phyloP scores from a whole-genome alignment of 2,113 vertebrate genomes.

The Etheostoma cragini region DNA sequence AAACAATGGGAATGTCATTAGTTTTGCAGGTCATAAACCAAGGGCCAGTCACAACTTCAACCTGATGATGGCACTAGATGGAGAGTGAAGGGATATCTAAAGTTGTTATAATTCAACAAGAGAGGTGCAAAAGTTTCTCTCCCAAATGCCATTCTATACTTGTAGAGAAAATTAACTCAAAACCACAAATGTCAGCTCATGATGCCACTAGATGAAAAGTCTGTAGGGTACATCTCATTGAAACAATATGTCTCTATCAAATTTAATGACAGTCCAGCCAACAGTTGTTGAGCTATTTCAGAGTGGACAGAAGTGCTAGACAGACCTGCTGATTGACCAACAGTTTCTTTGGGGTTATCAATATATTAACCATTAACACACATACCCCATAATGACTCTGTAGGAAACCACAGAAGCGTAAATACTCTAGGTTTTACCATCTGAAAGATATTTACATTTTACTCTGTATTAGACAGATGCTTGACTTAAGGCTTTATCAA shows the following conservation, averaged over 20 bases:
- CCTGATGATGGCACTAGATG: background rate
- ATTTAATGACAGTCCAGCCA: background rate
- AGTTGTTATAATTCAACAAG: background rate
- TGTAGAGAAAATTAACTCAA: background rate
- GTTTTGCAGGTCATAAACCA: background rate
- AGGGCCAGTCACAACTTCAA: no score
- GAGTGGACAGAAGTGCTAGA: background rate
- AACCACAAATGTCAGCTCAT: background rate
- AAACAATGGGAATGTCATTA: background rate
- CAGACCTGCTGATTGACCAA: background rate
- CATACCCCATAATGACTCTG: background rate
- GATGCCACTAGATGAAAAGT: background rate
- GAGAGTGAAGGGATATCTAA: background rate
- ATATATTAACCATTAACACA: background rate
- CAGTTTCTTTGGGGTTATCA: background rate
- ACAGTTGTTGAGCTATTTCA: background rate
- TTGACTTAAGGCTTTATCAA: conserved; percentile 11
- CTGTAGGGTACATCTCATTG: background rate
- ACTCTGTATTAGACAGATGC: background rate
- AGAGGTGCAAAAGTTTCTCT: background rate
- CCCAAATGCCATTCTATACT: background rate
- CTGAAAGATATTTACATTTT: background rate
- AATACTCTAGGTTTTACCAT: background rate
- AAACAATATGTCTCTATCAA: background rate
- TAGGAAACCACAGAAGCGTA: background rate